These are phyloP conservation scores for Ctenicera cuprea DNA, from an alignment of 2,888 invertebrate genomes.

Conservation along the genomic window DNA sequence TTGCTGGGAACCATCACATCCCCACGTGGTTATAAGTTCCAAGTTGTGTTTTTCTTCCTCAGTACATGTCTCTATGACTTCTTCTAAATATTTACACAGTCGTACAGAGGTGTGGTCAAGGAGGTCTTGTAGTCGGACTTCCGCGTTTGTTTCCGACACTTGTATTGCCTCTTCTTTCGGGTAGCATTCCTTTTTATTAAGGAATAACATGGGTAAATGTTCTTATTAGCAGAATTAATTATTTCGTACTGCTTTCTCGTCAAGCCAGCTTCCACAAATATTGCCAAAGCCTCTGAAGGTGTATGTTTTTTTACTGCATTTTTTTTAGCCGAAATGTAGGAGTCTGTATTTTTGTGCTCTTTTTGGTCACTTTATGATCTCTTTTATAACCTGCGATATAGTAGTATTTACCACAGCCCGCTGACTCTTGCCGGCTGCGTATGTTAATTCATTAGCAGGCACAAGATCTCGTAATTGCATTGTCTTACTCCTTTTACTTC, in stretches of 20 bases:
- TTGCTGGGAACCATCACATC: slow-evolving; percentile 60
- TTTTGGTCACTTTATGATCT: too few relatives aligned
- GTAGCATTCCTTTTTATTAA: slow-evolving; percentile 24
- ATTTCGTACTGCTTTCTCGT: slow-evolving; percentile 25
- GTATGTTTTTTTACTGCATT: slow-evolving; percentile 1
- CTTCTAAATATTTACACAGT: slow-evolving; percentile 47
- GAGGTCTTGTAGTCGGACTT: slow-evolving; percentile 30
- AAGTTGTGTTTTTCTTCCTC: slow-evolving; percentile 48
- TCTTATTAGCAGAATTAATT: slow-evolving; percentile 4
- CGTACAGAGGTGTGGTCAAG: slow-evolving; percentile 50
- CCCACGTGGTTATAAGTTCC: slow-evolving; percentile 55
- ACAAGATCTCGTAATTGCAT: too few relatives aligned
- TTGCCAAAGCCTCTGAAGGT: neutral
- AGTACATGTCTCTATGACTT: slow-evolving; percentile 36
- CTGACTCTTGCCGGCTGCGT: neutral
- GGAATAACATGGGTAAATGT: slow-evolving; percentile 33
- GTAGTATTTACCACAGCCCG: neutral
- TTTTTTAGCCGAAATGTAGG: too few relatives aligned
- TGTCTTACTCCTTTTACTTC: too few relatives aligned
- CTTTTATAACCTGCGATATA: neutral
- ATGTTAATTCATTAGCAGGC: neutral
- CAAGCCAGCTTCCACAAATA: slow-evolving; percentile 22
- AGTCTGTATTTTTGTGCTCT: neutral
- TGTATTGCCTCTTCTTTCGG: slow-evolving; percentile 24
- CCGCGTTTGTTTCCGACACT: slow-evolving; percentile 35